These are phyloP conservation scores for Hippocampus guttulatus DNA, from an alignment of 2,113 vertebrate genomes.

Conservation along the genomic window DNA sequence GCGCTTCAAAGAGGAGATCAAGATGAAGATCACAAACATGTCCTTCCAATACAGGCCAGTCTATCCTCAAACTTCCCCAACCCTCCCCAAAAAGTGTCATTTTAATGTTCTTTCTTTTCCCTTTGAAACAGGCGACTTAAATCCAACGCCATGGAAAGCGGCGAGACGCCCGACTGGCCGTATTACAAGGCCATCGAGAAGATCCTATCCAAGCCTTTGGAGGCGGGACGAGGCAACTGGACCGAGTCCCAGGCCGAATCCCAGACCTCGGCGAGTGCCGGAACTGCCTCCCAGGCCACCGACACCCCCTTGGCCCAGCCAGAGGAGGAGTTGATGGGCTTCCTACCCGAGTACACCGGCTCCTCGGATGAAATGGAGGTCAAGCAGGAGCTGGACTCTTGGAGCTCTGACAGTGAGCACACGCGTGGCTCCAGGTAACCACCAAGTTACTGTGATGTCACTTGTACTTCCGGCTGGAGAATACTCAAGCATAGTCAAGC, in stretches of 20 bases:
- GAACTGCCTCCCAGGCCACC: slow-evolving; percentile 76
- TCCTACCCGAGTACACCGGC: slow-evolving; percentile 88
- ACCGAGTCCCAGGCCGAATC: slow-evolving; percentile 78
- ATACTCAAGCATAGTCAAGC: too few species aligned
- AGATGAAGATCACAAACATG: slow-evolving; percentile 99
- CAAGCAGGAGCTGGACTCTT: slow-evolving; percentile 77
- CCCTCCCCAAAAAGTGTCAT: not conserved
- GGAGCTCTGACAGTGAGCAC: slow-evolving; percentile 67
- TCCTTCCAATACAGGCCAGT: slow-evolving; percentile 84
- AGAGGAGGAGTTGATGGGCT: slow-evolving; percentile 81
- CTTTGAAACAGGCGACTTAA: slow-evolving; percentile 83
- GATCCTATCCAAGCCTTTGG: slow-evolving; percentile 87
- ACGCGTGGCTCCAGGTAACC: slow-evolving; percentile 71
- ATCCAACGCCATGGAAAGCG: slow-evolving; percentile 78
- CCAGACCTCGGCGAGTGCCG: slow-evolving; percentile 75
- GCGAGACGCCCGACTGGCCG: slow-evolving; percentile 86
- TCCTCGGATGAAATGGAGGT: slow-evolving; percentile 90
- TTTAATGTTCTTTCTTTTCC: slow-evolving; percentile 3
- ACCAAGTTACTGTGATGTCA: not conserved
- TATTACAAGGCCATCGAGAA: slow-evolving; percentile 93
- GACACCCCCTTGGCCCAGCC: slow-evolving; percentile 79
- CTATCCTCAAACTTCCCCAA: not conserved
- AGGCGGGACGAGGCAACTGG: slow-evolving; percentile 79
- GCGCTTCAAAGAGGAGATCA: slow-evolving; percentile 95
- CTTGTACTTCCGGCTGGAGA: not conserved